These are phyloP conservation scores for Copidosoma floridanum DNA, from an alignment of 1,140 invertebrate species.

Conservation along the genomic window DNA sequence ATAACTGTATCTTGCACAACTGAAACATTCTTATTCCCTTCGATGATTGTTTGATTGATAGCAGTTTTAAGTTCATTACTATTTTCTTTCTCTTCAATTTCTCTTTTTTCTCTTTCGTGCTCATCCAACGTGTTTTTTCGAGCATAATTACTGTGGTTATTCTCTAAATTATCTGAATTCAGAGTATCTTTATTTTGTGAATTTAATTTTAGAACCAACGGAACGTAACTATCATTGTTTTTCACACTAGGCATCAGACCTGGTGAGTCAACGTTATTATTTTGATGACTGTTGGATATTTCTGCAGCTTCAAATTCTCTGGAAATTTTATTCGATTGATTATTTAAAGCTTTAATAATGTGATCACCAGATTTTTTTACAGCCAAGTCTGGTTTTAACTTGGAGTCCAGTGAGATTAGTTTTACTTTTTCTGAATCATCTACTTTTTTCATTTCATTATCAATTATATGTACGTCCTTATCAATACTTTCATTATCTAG, in stretches of 20 bases:
- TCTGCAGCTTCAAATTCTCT: not conserved
- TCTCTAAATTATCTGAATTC: not conserved
- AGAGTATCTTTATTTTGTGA: slow-evolving; percentile 36
- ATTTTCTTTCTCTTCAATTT: slow-evolving; percentile 14
- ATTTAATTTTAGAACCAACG: slow-evolving; percentile 41
- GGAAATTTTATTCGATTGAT: slow-evolving; percentile 28
- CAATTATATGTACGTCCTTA: too few relatives aligned
- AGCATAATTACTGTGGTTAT: slow-evolving; percentile 29
- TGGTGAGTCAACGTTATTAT: too few relatives aligned
- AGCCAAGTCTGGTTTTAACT: too few relatives aligned
- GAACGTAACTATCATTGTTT: slow-evolving; percentile 34
- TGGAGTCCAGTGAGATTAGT: too few relatives aligned
- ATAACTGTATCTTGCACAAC: slow-evolving; percentile 5
- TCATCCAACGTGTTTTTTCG: slow-evolving; percentile 42
- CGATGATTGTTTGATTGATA: not conserved
- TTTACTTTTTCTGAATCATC: too few relatives aligned
- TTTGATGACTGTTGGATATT: slow-evolving; percentile 12
- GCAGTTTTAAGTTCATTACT: not conserved
- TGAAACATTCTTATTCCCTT: slow-evolving; percentile 13
- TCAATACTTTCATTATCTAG: too few relatives aligned
- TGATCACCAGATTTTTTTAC: slow-evolving; percentile 34
- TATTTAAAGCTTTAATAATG: slow-evolving; percentile 47
- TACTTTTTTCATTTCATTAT: too few relatives aligned
- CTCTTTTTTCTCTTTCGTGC: slow-evolving; percentile 42
- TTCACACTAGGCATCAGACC: too few relatives aligned